Evolutionary conservation across 2,797 vertebrate genomes (phyloP).

Genomic region (Myotis planiceps): DNA sequence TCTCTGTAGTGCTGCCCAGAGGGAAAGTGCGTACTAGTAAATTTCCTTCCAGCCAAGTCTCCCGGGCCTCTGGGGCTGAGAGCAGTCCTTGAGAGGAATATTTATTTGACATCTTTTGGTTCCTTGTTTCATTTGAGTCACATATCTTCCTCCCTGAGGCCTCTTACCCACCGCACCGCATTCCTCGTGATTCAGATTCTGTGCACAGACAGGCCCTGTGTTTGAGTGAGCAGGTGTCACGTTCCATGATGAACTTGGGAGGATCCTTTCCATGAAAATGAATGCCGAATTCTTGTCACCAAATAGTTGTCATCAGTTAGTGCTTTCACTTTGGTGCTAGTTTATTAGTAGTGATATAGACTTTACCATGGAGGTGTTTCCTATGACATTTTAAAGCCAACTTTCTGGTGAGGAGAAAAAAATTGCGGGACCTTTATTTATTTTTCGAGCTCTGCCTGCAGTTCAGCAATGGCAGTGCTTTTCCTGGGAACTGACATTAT

Average conservation of each 20-base stretch:
- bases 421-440: not conserved
- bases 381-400: not conserved
- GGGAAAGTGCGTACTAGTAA: conserved; percentile 36
- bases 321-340: not conserved
- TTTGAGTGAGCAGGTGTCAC: not conserved
- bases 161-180: not conserved
- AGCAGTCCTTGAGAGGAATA: conserved; percentile 64
- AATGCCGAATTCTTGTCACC: not conserved
- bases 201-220: not conserved
- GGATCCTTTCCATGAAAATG: not conserved
- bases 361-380: not conserved
- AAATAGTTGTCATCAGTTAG: not conserved
- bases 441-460: not conserved
- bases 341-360: not conserved
- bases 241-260: not conserved
- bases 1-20: not conserved
- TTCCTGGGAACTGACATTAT: not conserved
- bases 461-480: not conserved
- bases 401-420: not conserved
- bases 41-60: conserved; percentile 40
- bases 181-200: not conserved
- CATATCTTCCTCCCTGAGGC: conserved; percentile 45
- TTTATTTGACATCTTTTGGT: conserved; percentile 69
- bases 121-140: conserved; percentile 66
- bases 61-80: not conserved